Evolutionary conservation across 2,888 invertebrate species (phyloP).

Genomic region (Leucophora obtusa): DNA sequence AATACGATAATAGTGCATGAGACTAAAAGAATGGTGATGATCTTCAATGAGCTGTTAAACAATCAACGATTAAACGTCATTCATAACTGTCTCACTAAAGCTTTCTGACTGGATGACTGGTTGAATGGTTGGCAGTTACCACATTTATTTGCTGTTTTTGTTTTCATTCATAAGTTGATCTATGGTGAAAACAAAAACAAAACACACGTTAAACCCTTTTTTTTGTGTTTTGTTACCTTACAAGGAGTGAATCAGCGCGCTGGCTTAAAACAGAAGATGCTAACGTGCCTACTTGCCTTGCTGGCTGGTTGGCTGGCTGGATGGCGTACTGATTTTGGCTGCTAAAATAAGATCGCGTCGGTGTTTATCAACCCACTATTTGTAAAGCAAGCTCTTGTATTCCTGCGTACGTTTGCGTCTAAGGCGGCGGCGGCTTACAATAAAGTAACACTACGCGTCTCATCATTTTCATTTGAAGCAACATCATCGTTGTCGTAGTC

Average conservation of each 20-base stretch:
- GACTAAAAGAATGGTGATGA: slow-evolving; percentile 44
- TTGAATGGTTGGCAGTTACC: not conserved
- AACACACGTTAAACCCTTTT: slow-evolving; percentile 21
- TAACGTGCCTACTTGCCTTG: slow-evolving; percentile 19
- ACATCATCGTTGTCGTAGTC: slow-evolving; percentile 32
- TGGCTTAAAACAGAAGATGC: not conserved
- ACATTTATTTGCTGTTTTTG: not conserved
- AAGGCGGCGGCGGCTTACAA: slow-evolving; percentile 59
- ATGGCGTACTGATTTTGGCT: not conserved
- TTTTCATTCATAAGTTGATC: slow-evolving; percentile 55
- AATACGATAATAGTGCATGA: not conserved
- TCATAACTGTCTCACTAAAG: slow-evolving; percentile 54
- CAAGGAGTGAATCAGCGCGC: slow-evolving; percentile 7
- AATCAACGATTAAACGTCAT: slow-evolving; percentile 64
- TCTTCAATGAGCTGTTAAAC: slow-evolving; percentile 64
- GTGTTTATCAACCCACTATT: slow-evolving; percentile 62
- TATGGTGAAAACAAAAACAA: slow-evolving; percentile 1
- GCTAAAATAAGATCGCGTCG: slow-evolving; percentile 54
- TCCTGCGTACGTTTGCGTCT: slow-evolving; percentile 36
- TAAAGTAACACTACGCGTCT: slow-evolving; percentile 46
- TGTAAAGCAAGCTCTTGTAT: slow-evolving; percentile 44
- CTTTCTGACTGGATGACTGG: slow-evolving; percentile 1
- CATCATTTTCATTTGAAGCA: slow-evolving; percentile 32
- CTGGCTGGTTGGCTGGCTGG: not conserved
- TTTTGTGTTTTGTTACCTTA: not conserved